Base-by-base conservation (phyloP, 2,888 invertebrate species). In the Alloplasta piceator region DNA sequence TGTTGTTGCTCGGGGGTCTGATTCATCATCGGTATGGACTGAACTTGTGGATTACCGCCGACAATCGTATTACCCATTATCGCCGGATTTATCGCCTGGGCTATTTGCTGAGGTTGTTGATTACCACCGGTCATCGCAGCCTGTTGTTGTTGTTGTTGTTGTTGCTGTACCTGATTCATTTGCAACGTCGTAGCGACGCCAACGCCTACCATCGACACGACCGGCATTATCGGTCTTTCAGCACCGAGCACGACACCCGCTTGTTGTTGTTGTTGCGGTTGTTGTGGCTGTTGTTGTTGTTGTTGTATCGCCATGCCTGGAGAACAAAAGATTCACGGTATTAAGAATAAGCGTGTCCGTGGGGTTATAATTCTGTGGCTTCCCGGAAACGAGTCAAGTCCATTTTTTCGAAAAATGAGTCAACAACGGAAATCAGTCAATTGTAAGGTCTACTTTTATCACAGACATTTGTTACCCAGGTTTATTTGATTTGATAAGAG, bases 161-260 rank as follows among this genome's bases (percentile, higher is more conserved):
- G 26, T 3, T 26, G 26, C 26, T 26, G 89, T 0, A 90, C 87
- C 78, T 90, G 90, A 82, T 85, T 90, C 89, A 91, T 91, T 76
- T 91, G 91, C 61, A 91, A 86, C 0, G 90, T 84, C 16, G 90
- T 87, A 39, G 90, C 90, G n/a, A 90, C 89, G 0, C 89, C 89
- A 36, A 90, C 88, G n/a, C 90, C 90, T 55, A 90, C 90, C 92
- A 95, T 95, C 0, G 95, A 95, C 0, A 95, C 95, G 0, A 95
- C 95, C 0, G 95, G 95, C 93, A 95, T 93, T 0, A 95, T 93
- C 0, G 94, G 94, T 75, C 94, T 93, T 56, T 94, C 94, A 16
- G 93, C 92, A 14, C 89, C 85, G 38, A 91, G 83, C n/a, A 92
- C 90, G 9, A 91, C 91, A 5, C 90, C 87, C 63, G 78, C 84